Conservation (phyloP, 2,797 vertebrate species). For the Karalla daura region DNA sequence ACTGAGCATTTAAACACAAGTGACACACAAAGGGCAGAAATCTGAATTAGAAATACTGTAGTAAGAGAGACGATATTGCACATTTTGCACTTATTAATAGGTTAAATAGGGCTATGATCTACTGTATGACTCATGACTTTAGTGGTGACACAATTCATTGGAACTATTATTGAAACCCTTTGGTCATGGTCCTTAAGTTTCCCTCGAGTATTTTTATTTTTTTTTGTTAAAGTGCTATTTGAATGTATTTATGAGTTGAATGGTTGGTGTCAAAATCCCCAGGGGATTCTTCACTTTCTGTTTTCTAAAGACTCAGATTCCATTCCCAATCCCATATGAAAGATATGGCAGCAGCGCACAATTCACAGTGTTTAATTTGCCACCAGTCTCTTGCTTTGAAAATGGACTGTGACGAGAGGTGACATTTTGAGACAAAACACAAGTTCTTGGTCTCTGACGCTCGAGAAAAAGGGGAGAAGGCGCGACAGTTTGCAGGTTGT, state of each 20-base stretch:
- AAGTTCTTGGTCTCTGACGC: rapidly evolving
- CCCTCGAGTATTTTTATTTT: background rate
- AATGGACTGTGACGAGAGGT: background rate
- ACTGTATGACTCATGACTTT: background rate
- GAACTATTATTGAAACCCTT: background rate
- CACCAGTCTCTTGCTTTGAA: too few relatives aligned
- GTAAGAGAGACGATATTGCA: background rate
- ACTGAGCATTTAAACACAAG: background rate
- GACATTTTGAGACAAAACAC: background rate
- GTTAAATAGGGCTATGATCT: background rate
- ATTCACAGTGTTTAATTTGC: too few relatives aligned
- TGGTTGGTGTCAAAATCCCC: background rate
- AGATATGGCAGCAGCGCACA: background rate
- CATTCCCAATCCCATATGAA: background rate
- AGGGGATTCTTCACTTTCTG: background rate
- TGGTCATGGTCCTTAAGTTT: background rate
- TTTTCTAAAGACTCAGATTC: background rate
- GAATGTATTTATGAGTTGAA: background rate
- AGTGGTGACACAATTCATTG: conserved; percentile 22
- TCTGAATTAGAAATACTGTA: background rate
- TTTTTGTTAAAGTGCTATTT: background rate
- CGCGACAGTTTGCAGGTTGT: too few relatives aligned
- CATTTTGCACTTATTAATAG: background rate
- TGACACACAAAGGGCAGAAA: background rate
- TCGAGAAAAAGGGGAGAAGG: background rate